phyloP scores from a whole-genome alignment of 2,113 vertebrate species.

The human region GRCh38 chr4:71782501-71783000 shows the following conservation, averaged over 20 bases:
- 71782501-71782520: neutral
- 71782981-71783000: neutral
- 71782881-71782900: neutral
- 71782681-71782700: neutral
- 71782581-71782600: neutral
- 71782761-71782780: neutral
- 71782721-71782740: neutral
- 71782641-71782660: neutral
- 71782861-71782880: neutral
- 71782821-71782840: neutral
- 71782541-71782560: neutral
- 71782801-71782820: neutral
- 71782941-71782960: neutral
- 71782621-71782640: neutral
- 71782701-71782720: neutral
- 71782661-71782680: no score
- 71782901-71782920: neutral
- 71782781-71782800: neutral
- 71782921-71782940: neutral
- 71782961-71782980: neutral
- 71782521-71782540: neutral
- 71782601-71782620: neutral
- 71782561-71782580: neutral
- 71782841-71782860: neutral
- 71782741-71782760: neutral